Conservation (phyloP, 2,797 vertebrate species). For the Rachycentron canadum region DNA sequence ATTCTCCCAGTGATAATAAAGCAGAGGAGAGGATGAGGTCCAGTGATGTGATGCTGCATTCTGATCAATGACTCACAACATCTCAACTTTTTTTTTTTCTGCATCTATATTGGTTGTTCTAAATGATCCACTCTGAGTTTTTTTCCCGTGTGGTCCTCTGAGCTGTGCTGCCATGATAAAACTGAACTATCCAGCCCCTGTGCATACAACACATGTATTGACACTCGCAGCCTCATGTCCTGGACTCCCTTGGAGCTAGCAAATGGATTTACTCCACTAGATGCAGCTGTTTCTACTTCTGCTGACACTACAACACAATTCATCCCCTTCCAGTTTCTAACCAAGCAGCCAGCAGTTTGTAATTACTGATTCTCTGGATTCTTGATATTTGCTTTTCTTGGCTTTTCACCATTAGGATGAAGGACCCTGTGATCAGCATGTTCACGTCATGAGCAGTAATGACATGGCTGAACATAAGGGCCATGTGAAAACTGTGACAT, state of each 20-base stretch:
- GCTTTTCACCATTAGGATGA: conserved; percentile 15
- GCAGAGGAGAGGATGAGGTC: conserved; percentile 21
- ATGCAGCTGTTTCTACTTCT: conserved; percentile 76
- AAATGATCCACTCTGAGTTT: conserved; percentile 24
- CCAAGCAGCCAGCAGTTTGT: conserved; percentile 52
- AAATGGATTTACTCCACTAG: conserved; percentile 64
- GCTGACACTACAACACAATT: conserved; percentile 54
- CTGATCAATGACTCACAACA: conserved; percentile 29
- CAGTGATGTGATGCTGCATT: not conserved
- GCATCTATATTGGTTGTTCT: conserved; percentile 3
- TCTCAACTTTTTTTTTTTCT: not conserved
- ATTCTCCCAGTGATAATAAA: conserved; percentile 16
- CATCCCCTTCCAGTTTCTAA: conserved; percentile 38
- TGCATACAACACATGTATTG: conserved; percentile 10
- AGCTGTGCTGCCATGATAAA: conserved; percentile 30
- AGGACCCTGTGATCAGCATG: conserved; percentile 24
- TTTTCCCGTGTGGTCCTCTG: conserved; percentile 26
- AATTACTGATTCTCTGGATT: conserved; percentile 58
- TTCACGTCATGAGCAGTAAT: conserved; percentile 33
- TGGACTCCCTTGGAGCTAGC: conserved; percentile 57
- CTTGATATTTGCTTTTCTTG: conserved; percentile 33
- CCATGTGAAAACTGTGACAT: not conserved
- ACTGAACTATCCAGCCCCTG: not conserved
- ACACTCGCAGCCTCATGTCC: conserved; percentile 39
- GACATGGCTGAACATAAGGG: conserved; percentile 4